A percentile compares a stretch with the other conserved stretches of the same genome.
These are phyloP conservation scores for Scaptomyza caliginosa DNA, from an alignment of 2,888 invertebrate genomes.

Conservation along the genomic window DNA sequence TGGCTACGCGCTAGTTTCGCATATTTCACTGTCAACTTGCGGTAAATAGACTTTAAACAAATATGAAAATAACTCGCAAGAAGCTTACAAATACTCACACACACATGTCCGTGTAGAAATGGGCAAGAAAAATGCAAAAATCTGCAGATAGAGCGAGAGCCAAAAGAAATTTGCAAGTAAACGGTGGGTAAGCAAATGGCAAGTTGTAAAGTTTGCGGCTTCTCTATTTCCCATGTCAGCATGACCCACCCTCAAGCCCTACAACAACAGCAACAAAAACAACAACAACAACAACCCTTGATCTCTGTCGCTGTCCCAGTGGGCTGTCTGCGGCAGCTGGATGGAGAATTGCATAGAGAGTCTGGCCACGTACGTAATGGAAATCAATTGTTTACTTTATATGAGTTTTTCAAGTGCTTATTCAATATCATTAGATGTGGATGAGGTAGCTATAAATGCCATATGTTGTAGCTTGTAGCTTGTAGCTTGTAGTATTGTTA, in stretches of 20 bases:
- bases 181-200: slow-evolving; percentile 72
- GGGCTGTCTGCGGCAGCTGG: slow-evolving; percentile 16
- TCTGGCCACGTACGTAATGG: slow-evolving; percentile 66
- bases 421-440: slow-evolving; percentile 74
- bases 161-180: slow-evolving; percentile 72
- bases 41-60: slow-evolving; percentile 79
- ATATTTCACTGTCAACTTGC: slow-evolving; percentile 79
- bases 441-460: slow-evolving; percentile 53
- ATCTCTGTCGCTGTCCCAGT: slow-evolving; percentile 14
- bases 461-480: slow-evolving; percentile 30
- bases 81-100: slow-evolving; percentile 36
- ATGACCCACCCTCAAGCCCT: slow-evolving; percentile 1
- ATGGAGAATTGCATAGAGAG: slow-evolving; percentile 6
- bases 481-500: slow-evolving; percentile 11
- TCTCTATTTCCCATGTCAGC: slow-evolving; percentile 49
- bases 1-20: slow-evolving; percentile 79
- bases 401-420: slow-evolving; percentile 78
- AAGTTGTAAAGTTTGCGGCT: slow-evolving; percentile 68
- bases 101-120: slow-evolving; percentile 27
- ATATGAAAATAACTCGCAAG: slow-evolving; percentile 76
- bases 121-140: slow-evolving; percentile 65
- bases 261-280: not conserved
- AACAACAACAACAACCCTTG: not conserved
- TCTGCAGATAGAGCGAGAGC: slow-evolving; percentile 41
- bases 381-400: slow-evolving; percentile 78